Conservation (phyloP, 1,140 invertebrate species). For the Drosophila baimaii region DNA sequence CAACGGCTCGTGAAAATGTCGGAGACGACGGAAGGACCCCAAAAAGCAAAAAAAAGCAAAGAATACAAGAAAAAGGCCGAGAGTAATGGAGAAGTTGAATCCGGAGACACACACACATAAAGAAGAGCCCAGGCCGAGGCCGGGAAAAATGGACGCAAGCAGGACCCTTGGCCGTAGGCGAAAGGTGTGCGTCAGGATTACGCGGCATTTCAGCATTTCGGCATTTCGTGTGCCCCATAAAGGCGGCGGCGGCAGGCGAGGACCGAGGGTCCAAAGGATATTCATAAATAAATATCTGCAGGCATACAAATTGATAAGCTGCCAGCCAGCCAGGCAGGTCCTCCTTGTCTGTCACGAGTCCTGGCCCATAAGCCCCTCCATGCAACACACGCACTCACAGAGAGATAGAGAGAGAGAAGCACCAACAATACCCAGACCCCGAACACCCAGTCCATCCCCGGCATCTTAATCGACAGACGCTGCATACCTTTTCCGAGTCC, state of each 20-base stretch:
- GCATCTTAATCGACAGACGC: conserved; percentile 79
- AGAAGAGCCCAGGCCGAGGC: conserved; percentile 34
- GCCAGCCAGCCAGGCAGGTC: conserved; percentile 26
- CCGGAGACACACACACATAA: conserved; percentile 25
- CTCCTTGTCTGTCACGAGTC: conserved; percentile 61
- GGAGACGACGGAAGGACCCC: conserved; percentile 21
- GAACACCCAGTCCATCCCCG: too few species aligned
- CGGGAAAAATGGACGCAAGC: conserved; percentile 34
- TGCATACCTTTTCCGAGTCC: conserved; percentile 73
- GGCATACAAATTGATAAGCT: conserved; percentile 82
- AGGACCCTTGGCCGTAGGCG: conserved; percentile 47
- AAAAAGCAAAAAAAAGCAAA: conserved; percentile 19
- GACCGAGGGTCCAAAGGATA: conserved; percentile 69
- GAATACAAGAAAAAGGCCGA: conserved; percentile 1
- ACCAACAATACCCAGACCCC: conserved; percentile 12
- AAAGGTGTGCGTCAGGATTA: conserved; percentile 78
- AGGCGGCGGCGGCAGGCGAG: conserved; percentile 56
- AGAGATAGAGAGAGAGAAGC: background rate
- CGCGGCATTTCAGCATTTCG: conserved; percentile 64
- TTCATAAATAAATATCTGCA: conserved; percentile 83
- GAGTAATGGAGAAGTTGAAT: conserved; percentile 3
- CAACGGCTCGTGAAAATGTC: conserved; percentile 56
- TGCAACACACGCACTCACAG: conserved; percentile 20
- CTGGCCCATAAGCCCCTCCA: conserved; percentile 42
- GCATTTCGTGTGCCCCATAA: conserved; percentile 43